Percentiles rank a stretch among this genome's conserved stretches.
These are phyloP conservation scores for Asbolus verrucosus DNA, from an alignment of 1,140 invertebrate genomes.

Conservation along the genomic window DNA sequence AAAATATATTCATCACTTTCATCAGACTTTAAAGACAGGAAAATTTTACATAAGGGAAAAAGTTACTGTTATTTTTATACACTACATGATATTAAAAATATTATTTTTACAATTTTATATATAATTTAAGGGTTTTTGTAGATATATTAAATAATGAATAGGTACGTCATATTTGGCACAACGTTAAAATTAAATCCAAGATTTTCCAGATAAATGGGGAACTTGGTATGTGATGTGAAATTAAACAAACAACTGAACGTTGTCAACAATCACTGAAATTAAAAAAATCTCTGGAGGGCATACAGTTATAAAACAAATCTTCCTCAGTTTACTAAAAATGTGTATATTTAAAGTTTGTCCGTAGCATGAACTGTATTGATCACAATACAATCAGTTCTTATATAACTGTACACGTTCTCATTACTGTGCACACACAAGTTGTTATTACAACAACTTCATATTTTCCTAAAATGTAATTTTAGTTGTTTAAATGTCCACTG, in stretches of 20 bases:
- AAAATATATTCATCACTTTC: slow-evolving; percentile 43
- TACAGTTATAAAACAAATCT: too few relatives aligned
- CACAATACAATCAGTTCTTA: too few relatives aligned
- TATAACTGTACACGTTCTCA: too few relatives aligned
- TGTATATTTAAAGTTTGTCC: too few relatives aligned
- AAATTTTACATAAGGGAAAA: slow-evolving; percentile 38
- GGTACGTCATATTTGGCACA: slow-evolving; percentile 45
- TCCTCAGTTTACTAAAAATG: too few relatives aligned
- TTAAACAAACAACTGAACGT: too few relatives aligned
- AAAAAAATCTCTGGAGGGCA: background rate
- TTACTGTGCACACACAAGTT: too few relatives aligned
- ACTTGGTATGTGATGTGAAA: too few relatives aligned
- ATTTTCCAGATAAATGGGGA: slow-evolving; percentile 10
- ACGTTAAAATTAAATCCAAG: slow-evolving; percentile 13
- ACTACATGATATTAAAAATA: slow-evolving; percentile 48
- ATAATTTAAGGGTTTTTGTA: slow-evolving; percentile 13
- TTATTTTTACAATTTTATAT: slow-evolving; percentile 45
- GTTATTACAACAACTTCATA: too few relatives aligned
- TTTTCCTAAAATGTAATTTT: too few relatives aligned
- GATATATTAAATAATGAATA: slow-evolving; percentile 11
- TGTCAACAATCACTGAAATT: background rate
- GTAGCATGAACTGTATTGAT: too few relatives aligned
- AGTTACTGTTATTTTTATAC: slow-evolving; percentile 33
- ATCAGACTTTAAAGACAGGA: slow-evolving; percentile 46
- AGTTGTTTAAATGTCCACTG: too few relatives aligned